Evolutionary conservation across 2,888 invertebrate species (phyloP).

Genomic region (Diplolepis rosae): DNA sequence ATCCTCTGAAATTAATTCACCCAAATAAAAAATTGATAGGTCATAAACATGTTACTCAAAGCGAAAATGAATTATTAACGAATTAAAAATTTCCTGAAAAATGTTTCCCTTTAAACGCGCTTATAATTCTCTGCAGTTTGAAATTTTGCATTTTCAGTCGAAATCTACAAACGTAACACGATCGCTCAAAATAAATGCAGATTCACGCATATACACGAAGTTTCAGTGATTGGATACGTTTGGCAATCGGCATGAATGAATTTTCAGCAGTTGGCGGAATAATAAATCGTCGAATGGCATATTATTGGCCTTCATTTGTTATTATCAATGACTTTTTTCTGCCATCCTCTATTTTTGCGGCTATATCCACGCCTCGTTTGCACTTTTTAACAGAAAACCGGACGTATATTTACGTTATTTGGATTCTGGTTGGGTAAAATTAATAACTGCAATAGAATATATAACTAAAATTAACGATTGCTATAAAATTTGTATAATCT

Average conservation of each 20-base stretch:
- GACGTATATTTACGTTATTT: constrained; percentile 3
- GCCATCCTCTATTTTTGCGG: not conserved
- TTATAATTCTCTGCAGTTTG: not conserved
- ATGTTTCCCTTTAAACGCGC: not conserved
- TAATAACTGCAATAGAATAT: not conserved
- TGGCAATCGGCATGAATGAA: constrained; percentile 1
- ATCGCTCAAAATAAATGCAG: no score
- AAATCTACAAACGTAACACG: not conserved
- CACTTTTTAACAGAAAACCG: constrained; percentile 13
- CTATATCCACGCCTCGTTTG: not conserved
- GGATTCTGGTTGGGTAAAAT: constrained; percentile 1
- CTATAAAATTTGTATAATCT: not conserved
- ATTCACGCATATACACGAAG: not conserved
- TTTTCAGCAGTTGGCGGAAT: constrained; percentile 13
- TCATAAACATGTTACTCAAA: no score
- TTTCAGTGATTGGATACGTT: not conserved
- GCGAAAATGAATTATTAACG: no score
- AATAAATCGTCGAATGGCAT: constrained; percentile 9
- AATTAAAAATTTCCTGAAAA: not conserved
- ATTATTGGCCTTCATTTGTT: constrained; percentile 9
- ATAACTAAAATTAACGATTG: constrained; percentile 3
- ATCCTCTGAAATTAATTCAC: no score
- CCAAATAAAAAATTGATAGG: no score
- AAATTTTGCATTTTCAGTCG: not conserved
- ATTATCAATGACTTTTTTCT: constrained; percentile 15